These are phyloP conservation scores for Argyresthia albistria DNA, from an alignment of 2,888 invertebrate genomes.

Conservation along the genomic window DNA sequence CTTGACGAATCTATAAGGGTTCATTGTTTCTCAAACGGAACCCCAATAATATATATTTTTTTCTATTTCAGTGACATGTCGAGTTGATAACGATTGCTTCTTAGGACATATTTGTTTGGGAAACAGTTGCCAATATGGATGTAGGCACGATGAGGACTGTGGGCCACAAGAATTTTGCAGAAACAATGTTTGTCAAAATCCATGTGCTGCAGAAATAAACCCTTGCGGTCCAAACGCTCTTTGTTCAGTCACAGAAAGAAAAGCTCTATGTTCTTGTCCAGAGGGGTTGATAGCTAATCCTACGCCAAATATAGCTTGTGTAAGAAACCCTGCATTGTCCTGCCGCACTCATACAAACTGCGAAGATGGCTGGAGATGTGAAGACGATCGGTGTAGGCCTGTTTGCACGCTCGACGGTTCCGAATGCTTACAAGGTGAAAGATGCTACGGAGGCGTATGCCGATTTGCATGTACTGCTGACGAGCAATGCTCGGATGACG, in stretches of 20 bases:
- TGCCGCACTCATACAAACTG: slow-evolving; percentile 87
- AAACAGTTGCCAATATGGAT: slow-evolving; percentile 89
- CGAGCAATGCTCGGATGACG: slow-evolving; percentile 89
- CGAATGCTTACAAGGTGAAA: slow-evolving; percentile 87
- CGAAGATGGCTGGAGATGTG: slow-evolving; percentile 78
- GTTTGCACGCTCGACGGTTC: slow-evolving; percentile 80
- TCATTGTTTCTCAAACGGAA: too few relatives aligned
- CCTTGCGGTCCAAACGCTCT: slow-evolving; percentile 90
- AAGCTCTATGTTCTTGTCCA: slow-evolving; percentile 86
- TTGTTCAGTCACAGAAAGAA: slow-evolving; percentile 85
- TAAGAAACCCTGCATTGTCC: slow-evolving; percentile 82
- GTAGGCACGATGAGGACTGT: slow-evolving; percentile 90
- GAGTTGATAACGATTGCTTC: slow-evolving; percentile 93
- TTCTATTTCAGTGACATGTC: slow-evolving; percentile 79
- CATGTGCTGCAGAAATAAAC: slow-evolving; percentile 75
- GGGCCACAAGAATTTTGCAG: slow-evolving; percentile 87
- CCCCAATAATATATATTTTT: neutral
- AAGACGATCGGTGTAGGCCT: slow-evolving; percentile 81
- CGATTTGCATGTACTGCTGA: slow-evolving; percentile 87
- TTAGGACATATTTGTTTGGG: slow-evolving; percentile 90
- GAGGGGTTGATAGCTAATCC: slow-evolving; percentile 88
- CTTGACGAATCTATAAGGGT: too few relatives aligned
- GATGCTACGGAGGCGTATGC: slow-evolving; percentile 83
- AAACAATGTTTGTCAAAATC: slow-evolving; percentile 85
- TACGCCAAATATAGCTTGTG: slow-evolving; percentile 89